These are phyloP conservation scores for Xiphorhynchus erythropygius DNA, from an alignment of 2,797 vertebrate species.

Conservation along the genomic window DNA sequence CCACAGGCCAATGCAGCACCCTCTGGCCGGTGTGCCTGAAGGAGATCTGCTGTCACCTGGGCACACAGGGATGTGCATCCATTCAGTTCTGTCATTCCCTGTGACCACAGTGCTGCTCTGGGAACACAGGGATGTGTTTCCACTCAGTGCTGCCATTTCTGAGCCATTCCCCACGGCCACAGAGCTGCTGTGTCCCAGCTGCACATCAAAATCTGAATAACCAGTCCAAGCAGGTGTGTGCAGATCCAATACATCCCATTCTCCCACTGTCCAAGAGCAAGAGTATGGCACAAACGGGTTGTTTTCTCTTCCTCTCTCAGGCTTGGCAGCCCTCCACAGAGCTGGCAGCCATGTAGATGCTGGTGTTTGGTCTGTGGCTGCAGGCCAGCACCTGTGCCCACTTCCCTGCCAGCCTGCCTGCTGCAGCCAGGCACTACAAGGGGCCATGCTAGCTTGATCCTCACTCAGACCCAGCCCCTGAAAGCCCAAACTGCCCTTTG, in stretches of 20 bases:
- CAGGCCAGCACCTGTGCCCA: background rate
- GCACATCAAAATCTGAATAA: background rate
- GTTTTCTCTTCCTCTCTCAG: background rate
- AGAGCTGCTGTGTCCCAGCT: background rate
- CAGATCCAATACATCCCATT: background rate
- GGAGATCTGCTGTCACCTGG: background rate
- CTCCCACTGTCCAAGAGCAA: background rate
- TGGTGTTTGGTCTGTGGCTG: background rate
- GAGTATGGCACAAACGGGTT: background rate
- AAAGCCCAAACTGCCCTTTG: background rate
- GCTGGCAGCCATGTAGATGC: background rate
- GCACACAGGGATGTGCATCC: background rate
- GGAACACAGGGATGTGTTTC: background rate
- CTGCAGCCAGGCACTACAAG: background rate
- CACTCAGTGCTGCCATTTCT: background rate
- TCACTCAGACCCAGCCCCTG: background rate
- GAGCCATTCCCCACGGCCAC: accelerated
- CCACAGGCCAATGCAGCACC: background rate
- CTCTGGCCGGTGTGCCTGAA: background rate
- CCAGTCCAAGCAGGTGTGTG: background rate
- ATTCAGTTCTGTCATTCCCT: background rate
- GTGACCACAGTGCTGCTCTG: background rate
- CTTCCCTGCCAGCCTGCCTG: accelerated
- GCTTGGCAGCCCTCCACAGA: background rate
- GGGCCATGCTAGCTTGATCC: background rate